Base-by-base conservation (phyloP, 2,888 invertebrate species). In the Catocala nupta region DNA sequence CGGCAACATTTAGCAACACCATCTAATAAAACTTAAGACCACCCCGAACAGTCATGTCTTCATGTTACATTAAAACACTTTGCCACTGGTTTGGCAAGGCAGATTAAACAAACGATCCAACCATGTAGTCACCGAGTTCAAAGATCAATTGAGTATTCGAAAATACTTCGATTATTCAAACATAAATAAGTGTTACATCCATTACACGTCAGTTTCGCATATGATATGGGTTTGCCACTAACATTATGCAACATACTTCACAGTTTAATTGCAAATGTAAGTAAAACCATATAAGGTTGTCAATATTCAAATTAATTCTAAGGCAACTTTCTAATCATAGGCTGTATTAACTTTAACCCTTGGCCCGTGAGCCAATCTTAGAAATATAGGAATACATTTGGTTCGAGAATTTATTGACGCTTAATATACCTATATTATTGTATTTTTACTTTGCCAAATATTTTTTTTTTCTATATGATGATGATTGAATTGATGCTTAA, bases 271-370 rank as follows among this genome's bases (percentile, higher is more conserved):
- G 25, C 55, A 43, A 59, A 42, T 54, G 7, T 39, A 45, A 45
- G 12, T 13, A 44, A 54, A 57, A 42, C 67, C 63, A 43, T 62
- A 59, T 62, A 73, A 52, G 52, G 67, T 42, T 63, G 42, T 53
- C 59, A 66, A 75, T 68, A 75, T 76, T 70, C 60, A 68, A 73
- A 75, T 76, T 45, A 44, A 70, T 70, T 48, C 63, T 59, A 44
- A 47, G 52, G 43, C 63, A 70, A 74, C 71, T 77, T 71, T 75
- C 75, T 53, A 74, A 66, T 59, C 51, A 58, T 55, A 61, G 59
- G 11, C 9, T 4, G 45, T 64, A 53, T 63, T 52, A 60, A 58
- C 57, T 49, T 25, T 61, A 61, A 73, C 71, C 77, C 57, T 9
- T 59, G 62, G 54, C 70, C 52, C 33, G 50, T 73, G 57, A 42